Evolutionary conservation across 2,113 vertebrate genomes (phyloP).

Genomic region (Neodon shergylaensis): DNA sequence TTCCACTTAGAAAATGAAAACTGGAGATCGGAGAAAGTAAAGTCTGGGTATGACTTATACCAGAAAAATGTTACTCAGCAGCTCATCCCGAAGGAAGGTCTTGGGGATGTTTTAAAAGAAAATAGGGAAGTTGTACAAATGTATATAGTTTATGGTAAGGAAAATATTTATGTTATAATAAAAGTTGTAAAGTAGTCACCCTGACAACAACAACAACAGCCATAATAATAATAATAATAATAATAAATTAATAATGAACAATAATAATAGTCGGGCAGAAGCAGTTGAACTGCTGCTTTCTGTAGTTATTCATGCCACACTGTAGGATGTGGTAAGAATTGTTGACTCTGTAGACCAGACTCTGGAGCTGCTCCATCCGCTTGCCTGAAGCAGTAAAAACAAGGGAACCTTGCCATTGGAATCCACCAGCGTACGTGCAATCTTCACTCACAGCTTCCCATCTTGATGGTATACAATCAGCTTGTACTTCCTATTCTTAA

Average conservation of each 20-base stretch:
- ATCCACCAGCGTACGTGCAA: not conserved
- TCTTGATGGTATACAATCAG: not conserved
- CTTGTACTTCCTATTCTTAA: slow-evolving; percentile 43
- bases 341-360: not conserved
- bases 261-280: not conserved
- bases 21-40: slow-evolving; percentile 38
- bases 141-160: slow-evolving; percentile 13
- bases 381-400: not conserved
- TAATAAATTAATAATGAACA: not conserved
- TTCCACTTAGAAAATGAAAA: slow-evolving; percentile 33
- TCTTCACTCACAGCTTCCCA: not conserved
- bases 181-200: not conserved
- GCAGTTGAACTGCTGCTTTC: not conserved
- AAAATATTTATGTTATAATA: not conserved
- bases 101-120: slow-evolving; percentile 14
- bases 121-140: not conserved
- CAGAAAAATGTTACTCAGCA: not conserved
- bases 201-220: not conserved
- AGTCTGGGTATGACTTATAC: not conserved
- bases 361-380: not conserved
- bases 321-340: not conserved
- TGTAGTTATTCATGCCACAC: not conserved
- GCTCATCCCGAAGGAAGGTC: not conserved
- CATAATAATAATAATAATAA: not conserved
- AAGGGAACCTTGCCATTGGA: not conserved